Base-by-base conservation (phyloP, 1,140 invertebrate genomes). In the Chymomyza costata region DNA sequence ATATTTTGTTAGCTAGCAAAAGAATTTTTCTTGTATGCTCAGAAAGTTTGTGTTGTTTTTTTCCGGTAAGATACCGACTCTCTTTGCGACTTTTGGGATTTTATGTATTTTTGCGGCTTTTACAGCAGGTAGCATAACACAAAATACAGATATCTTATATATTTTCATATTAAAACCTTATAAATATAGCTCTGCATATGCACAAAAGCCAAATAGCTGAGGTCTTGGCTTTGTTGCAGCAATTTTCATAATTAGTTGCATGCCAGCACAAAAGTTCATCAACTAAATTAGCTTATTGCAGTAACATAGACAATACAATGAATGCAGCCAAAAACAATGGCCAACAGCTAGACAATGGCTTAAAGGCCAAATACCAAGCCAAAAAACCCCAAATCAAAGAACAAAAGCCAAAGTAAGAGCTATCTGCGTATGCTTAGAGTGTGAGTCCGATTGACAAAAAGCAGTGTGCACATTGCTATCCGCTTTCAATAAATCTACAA, bases 401-500 rank as follows among this genome's bases (percentile, higher is more conserved):
- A n/a, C 34, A 60, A 32, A 47, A 52, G 17, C 48, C 65, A 57
- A 19, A 60, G 48, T 44, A 76, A 55, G 74, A 76, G n/a, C n/a
- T n/a, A n/a, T n/a, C n/a, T n/a, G n/a, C n/a, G n/a, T n/a, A n/a
- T n/a, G n/a, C n/a, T n/a, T n/a, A n/a, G n/a, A n/a, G n/a, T n/a
- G n/a, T n/a, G n/a, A n/a, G 54, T 51, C 31, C 69, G 64, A 61
- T 74, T 76, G 69, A 76, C 65, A 76, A 74, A 74, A 76, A 28
- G 28, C 41, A 44, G 16, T 31, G 21, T 44, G 21, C 70, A 80
- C 71, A 78, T 78, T 83, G 81, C 76, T 83, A 80, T 84, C 82
- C 82, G 81, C 67, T 83, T 78, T 83, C 81, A 83, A 83, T 83
- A 83, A 83, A 83, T 83, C 82, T 83, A 55, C 58, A 65, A 66